These are phyloP conservation scores for Bubo blakistoni DNA, from an alignment of 2,113 vertebrate species.

Conservation along the genomic window DNA sequence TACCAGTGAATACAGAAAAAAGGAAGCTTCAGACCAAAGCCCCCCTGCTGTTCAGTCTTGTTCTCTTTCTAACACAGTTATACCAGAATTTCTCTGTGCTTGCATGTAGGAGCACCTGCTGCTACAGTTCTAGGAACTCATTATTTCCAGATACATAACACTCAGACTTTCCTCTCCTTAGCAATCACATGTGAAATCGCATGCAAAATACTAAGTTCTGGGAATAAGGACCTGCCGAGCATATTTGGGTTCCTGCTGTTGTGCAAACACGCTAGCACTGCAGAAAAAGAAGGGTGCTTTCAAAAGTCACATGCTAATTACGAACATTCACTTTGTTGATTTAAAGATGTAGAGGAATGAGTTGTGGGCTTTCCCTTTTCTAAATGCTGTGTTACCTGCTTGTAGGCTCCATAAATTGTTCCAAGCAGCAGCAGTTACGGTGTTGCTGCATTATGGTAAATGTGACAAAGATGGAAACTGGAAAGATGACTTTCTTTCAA, in stretches of 20 bases:
- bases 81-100: not conserved
- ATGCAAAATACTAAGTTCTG: not conserved
- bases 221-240: not conserved
- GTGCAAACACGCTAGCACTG: not conserved
- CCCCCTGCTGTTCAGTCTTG: not conserved
- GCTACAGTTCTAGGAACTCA: not conserved
- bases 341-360: not conserved
- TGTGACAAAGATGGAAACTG: not conserved
- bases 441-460: not conserved
- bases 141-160: not conserved
- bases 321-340: not conserved
- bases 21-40: not conserved
- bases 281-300: not conserved
- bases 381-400: not conserved
- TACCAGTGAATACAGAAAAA: not conserved
- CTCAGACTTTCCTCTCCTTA: not conserved
- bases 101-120: not conserved
- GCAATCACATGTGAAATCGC: not conserved
- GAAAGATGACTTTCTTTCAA: not conserved
- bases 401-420: not conserved
- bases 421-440: not conserved
- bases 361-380: not conserved
- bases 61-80: not conserved
- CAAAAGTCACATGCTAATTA: not conserved
- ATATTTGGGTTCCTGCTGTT: not conserved